A percentile compares a stretch with the other conserved stretches of the same genome.
Evolutionary conservation across 2,888 invertebrate genomes (phyloP).

Genomic region (Conchocele bisecta): DNA sequence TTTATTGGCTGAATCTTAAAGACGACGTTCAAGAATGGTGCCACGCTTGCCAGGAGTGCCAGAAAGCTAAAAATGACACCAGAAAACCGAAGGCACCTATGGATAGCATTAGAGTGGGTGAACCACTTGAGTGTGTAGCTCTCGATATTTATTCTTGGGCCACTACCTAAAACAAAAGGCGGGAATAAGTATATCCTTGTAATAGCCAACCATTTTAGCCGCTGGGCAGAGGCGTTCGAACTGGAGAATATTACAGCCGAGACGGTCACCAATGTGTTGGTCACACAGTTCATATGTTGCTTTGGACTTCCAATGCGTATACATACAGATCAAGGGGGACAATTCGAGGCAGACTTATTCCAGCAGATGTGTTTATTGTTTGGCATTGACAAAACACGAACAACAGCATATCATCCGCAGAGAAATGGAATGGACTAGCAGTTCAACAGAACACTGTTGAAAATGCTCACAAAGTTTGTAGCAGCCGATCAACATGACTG

Average conservation of each 20-base stretch:
- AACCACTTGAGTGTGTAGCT: constrained; percentile 42
- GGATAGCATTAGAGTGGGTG: constrained; percentile 6
- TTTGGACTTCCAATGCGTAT: constrained; percentile 43
- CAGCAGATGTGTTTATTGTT: constrained; percentile 5
- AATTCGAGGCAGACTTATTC: constrained; percentile 46
- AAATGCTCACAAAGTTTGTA: background rate
- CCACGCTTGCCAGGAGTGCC: background rate
- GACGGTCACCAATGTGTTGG: constrained; percentile 41
- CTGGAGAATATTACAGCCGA: constrained; percentile 39
- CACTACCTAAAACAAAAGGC: constrained; percentile 29
- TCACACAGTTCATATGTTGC: constrained; percentile 22
- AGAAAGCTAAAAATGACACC: background rate
- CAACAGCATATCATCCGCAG: constrained; percentile 1
- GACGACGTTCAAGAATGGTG: background rate
- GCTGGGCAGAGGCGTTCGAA: constrained; percentile 44
- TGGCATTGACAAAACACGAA: constrained; percentile 2
- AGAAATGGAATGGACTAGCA: background rate
- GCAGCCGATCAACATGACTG: background rate
- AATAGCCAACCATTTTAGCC: constrained; percentile 51
- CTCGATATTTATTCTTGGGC: constrained; percentile 37
- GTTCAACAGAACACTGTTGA: background rate
- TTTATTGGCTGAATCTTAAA: background rate
- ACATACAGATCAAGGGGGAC: constrained; percentile 42
- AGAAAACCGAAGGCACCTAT: background rate
- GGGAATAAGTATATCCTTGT: constrained; percentile 46